phyloP scores from a whole-genome alignment of 2,888 invertebrate species.

The Dolomedes plantarius region DNA sequence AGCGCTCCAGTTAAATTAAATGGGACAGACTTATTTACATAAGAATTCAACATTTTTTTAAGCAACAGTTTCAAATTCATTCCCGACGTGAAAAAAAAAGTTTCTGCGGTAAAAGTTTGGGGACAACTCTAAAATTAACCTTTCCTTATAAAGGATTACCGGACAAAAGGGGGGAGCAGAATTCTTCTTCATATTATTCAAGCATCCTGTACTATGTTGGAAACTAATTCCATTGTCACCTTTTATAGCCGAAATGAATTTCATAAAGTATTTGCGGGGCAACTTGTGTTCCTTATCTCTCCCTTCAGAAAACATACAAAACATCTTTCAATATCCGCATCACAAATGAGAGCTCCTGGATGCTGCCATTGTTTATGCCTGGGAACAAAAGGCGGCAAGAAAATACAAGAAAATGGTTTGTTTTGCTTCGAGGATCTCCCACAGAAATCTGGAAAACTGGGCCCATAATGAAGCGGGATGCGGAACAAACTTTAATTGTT shows the following conservation, averaged over 20 bases:
- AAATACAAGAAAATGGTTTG: background rate
- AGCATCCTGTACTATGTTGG: background rate
- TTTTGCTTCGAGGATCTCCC: background rate
- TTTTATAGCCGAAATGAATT: background rate
- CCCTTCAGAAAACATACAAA: background rate
- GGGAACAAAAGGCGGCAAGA: background rate
- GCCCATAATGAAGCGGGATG: background rate
- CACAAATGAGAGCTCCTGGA: background rate
- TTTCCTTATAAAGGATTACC: background rate
- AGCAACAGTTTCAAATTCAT: background rate
- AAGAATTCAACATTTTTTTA: background rate
- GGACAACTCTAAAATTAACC: background rate
- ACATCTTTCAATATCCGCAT: background rate
- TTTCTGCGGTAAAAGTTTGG: background rate
- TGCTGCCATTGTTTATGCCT: background rate
- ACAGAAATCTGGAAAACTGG: background rate
- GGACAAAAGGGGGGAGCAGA: background rate
- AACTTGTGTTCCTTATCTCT: background rate
- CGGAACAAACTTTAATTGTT: background rate
- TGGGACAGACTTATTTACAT: background rate
- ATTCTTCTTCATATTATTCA: background rate
- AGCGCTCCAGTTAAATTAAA: too few species aligned
- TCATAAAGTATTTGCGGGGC: background rate
- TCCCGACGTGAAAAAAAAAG: background rate
- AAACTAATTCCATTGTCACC: background rate